These are phyloP conservation scores for Sturmia bella DNA, from an alignment of 2,888 invertebrate genomes.

Conservation along the genomic window DNA sequence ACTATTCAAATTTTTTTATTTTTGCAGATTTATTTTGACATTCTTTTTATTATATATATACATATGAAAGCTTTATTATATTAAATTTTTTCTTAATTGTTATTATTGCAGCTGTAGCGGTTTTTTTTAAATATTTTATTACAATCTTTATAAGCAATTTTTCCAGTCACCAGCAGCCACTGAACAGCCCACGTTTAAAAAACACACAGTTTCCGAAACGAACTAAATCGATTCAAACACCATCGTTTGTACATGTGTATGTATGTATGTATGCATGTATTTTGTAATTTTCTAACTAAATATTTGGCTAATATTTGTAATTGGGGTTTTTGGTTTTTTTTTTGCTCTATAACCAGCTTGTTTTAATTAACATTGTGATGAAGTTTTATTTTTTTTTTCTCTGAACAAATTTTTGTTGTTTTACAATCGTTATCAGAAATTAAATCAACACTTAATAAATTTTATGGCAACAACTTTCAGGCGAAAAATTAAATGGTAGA, in stretches of 20 bases:
- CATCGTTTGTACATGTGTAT: no score
- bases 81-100: no score
- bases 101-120: no score
- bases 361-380: slow-evolving; percentile 31
- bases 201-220: background rate
- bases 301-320: slow-evolving; percentile 2
- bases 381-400: background rate
- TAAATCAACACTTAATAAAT: slow-evolving; percentile 54
- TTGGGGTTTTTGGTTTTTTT: background rate
- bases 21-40: no score
- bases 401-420: background rate
- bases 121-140: no score
- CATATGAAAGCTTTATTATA: no score
- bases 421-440: slow-evolving; percentile 41
- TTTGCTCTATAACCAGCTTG: slow-evolving; percentile 14
- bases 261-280: background rate
- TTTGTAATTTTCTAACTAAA: slow-evolving; percentile 20
- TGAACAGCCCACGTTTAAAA: slow-evolving; percentile 32
- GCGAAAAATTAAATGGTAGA: no score
- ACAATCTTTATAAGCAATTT: no score
- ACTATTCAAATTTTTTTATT: no score
- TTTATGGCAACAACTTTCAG: slow-evolving; percentile 12
- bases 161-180: background rate
- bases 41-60: no score
- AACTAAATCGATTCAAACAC: slow-evolving; percentile 17